These are phyloP conservation scores for Drosophila carrolli DNA, from an alignment of 1,140 invertebrate genomes.

Conservation along the genomic window DNA sequence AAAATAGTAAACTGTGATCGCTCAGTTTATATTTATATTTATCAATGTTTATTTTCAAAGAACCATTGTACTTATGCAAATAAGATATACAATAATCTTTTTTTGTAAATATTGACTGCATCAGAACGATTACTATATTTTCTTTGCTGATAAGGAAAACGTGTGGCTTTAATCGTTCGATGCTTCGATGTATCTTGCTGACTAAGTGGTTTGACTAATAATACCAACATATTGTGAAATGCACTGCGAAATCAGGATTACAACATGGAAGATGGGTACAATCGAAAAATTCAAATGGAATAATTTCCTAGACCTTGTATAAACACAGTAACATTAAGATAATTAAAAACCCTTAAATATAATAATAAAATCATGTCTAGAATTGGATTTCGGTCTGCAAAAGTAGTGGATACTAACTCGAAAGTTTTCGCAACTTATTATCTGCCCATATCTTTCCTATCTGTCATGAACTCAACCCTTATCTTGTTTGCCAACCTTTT, in stretches of 20 bases:
- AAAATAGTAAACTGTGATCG: background rate
- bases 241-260: too few relatives aligned
- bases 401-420: background rate
- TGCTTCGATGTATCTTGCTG: slow-evolving; percentile 10
- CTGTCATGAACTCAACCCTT: slow-evolving; percentile 35
- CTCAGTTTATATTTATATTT: background rate
- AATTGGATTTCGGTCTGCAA: background rate
- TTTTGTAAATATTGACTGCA: slow-evolving; percentile 28
- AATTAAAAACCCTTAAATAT: too few relatives aligned
- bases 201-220: background rate
- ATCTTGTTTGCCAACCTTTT: slow-evolving; percentile 39
- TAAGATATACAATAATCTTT: slow-evolving; percentile 13
- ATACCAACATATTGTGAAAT: slow-evolving; percentile 4
- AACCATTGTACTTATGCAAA: background rate
- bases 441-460: slow-evolving; percentile 32
- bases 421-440: slow-evolving; percentile 8
- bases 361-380: background rate
- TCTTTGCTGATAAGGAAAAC: slow-evolving; percentile 24
- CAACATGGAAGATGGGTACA: background rate
- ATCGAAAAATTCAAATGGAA: background rate
- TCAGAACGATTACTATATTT: slow-evolving; percentile 14
- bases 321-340: too few relatives aligned
- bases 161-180: slow-evolving; percentile 14
- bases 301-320: background rate
- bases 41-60: background rate